Evolutionary conservation across 2,888 invertebrate species (phyloP), one percentile per base, ranked within the genome.

Genomic region (Nysson spinosus): DNA sequence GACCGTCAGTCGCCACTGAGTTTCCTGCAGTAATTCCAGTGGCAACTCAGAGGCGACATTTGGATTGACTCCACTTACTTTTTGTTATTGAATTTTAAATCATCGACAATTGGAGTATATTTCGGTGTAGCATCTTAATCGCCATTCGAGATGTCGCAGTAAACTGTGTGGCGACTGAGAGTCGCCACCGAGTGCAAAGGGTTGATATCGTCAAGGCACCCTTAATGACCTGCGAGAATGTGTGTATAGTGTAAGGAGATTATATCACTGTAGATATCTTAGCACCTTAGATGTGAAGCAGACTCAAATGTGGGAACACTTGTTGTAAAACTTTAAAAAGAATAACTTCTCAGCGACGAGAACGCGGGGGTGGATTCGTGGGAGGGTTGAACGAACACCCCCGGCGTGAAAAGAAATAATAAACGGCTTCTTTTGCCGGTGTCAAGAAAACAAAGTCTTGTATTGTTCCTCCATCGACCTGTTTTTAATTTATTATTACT

Each of bases 251-350:
- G 62, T 66, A 58, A 55, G 65, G 64, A 75, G 63, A 82, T 65
- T 72, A 83, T 84, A 83, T 85, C 85, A 86, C 83, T 86, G 86
- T 86, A 85, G 85, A 85, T 85, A 86, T 77, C 67, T 77, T 85
- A 85, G 84, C 83, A 85, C 82, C 76, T 72, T 75, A 69, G 75
- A 80, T 78, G 73, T 79, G 81, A 76, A n/a, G n/a, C n/a, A n/a
- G 66, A 55, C 50, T 51, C 51, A 47, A 46, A 68, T 60, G 66
- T 69, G 55, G 72, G 69, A 70, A 72, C 57, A 69, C 44, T 57
- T 52, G 71, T 60, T 56, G 57, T 61, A 65, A 70, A 37, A 62
- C 56, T 61, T 49, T 69, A 39, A 35, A 56, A 40, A 57, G 50
- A 54, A 52, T 64, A 69, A 51, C 69, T 69, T 61, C 47, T 57